Conservation (phyloP, 2,888 invertebrate species). For the Smittia aterrima region DNA sequence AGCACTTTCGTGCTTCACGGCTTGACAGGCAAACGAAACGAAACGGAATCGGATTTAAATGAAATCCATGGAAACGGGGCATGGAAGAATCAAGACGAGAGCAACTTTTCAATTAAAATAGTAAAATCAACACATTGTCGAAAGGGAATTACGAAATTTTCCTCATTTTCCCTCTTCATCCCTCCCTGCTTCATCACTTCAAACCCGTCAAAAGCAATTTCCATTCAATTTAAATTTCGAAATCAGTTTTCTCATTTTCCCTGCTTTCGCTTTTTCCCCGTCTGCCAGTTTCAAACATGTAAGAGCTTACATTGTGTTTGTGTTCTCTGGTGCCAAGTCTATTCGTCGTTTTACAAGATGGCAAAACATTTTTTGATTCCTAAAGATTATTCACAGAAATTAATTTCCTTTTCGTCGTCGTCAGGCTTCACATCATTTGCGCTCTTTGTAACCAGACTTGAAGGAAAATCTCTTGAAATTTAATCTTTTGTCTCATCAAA, state of each 20-base stretch:
- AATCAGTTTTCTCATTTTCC: conserved; percentile 11
- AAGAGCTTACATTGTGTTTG: background rate
- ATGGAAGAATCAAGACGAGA: background rate
- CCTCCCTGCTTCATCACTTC: background rate
- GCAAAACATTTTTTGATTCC: background rate
- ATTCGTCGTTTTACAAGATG: background rate
- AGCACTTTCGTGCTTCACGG: too few species aligned
- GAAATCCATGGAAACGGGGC: background rate
- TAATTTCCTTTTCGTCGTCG: conserved; percentile 1
- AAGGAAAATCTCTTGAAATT: conserved; percentile 6
- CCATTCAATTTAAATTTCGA: conserved; percentile 41
- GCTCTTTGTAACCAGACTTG: background rate
- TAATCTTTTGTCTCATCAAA: background rate
- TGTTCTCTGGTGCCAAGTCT: background rate
- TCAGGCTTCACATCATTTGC: background rate
- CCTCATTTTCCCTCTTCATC: conserved; percentile 1
- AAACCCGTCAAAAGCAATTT: conserved; percentile 41
- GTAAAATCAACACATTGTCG: conserved; percentile 39
- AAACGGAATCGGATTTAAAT: too few species aligned
- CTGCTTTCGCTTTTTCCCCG: background rate
- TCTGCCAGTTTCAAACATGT: background rate
- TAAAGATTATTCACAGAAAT: conserved; percentile 21
- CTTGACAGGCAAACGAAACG: too few species aligned
- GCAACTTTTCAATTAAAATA: conserved; percentile 41
- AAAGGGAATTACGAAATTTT: conserved; percentile 26